phyloP scores from a whole-genome alignment of 1,140 invertebrate genomes.

The Probaryconus sp. region DNA sequence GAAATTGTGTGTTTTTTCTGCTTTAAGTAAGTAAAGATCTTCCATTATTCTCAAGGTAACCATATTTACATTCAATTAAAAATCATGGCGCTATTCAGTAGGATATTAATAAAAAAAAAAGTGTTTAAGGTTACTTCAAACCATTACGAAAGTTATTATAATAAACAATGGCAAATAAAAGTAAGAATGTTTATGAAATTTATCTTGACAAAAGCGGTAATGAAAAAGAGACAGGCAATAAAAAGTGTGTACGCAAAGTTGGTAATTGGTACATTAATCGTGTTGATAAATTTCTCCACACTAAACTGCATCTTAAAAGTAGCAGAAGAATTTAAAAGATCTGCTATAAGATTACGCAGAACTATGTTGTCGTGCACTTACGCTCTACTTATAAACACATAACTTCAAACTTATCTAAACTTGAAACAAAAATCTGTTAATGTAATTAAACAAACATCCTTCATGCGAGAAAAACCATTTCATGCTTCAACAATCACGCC shows the following conservation, averaged over 20 bases:
- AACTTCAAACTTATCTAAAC: conserved; percentile 1
- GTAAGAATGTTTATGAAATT: no score
- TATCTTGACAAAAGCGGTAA: no score
- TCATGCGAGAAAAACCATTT: background rate
- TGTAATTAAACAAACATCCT: conserved; percentile 7
- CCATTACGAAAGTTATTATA: no score
- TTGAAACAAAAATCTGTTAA: background rate
- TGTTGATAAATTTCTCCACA: conserved; percentile 24
- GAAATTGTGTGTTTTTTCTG: no score
- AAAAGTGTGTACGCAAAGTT: background rate
- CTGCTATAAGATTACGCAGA: conserved; percentile 25
- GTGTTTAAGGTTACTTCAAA: no score
- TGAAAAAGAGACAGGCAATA: no score
- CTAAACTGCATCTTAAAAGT: conserved; percentile 28
- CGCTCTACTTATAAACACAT: conserved; percentile 25
- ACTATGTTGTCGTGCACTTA: conserved; percentile 18
- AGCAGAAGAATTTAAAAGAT: conserved; percentile 30
- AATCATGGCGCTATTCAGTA: no score
- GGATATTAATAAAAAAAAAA: no score
- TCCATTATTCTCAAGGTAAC: no score
- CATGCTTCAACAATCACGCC: background rate
- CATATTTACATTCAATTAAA: no score
- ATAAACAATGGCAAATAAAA: no score
- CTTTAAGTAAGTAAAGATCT: no score
- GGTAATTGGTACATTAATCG: conserved; percentile 25